A percentile compares a stretch with the other conserved stretches of the same genome.
Conservation (phyloP, 2,113 vertebrate species). For the Danionella cerebrum region DNA sequence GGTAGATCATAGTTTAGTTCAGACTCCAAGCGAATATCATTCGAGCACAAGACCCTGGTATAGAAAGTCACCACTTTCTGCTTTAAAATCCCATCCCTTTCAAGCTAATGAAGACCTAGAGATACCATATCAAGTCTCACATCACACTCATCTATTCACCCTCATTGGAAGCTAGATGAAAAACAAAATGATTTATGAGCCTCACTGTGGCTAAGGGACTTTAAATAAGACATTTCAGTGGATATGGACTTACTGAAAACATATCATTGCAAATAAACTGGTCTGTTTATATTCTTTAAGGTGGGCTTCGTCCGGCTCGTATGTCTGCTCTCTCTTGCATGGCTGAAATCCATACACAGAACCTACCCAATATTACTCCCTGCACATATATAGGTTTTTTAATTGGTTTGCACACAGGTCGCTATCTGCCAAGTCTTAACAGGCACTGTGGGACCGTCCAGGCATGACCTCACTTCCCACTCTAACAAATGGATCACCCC, state of each 20-base stretch:
- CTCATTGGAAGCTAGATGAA: not conserved
- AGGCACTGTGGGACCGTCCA: not conserved
- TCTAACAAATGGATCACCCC: slow-evolving; percentile 18
- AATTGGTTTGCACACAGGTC: not conserved
- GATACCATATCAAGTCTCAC: not conserved
- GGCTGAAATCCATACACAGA: not conserved
- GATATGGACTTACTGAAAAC: not conserved
- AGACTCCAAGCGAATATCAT: not conserved
- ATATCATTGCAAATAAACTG: not conserved
- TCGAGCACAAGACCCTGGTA: not conserved
- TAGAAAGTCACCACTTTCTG: not conserved
- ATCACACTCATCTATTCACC: slow-evolving; percentile 2
- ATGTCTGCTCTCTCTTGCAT: not conserved
- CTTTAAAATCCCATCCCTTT: not conserved
- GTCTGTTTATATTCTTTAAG: not conserved
- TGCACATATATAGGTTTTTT: not conserved
- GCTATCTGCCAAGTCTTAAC: not conserved
- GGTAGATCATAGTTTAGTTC: not conserved
- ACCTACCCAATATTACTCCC: not conserved
- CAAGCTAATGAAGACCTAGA: slow-evolving; percentile 7
- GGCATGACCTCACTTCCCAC: slow-evolving; percentile 14
- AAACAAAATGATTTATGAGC: not conserved
- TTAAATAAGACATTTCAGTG: not conserved
- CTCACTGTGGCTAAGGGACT: not conserved
- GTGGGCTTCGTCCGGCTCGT: not conserved